These are phyloP conservation scores for Gisinianus flammeolus DNA, from an alignment of 2,888 invertebrate species.

Conservation along the genomic window DNA sequence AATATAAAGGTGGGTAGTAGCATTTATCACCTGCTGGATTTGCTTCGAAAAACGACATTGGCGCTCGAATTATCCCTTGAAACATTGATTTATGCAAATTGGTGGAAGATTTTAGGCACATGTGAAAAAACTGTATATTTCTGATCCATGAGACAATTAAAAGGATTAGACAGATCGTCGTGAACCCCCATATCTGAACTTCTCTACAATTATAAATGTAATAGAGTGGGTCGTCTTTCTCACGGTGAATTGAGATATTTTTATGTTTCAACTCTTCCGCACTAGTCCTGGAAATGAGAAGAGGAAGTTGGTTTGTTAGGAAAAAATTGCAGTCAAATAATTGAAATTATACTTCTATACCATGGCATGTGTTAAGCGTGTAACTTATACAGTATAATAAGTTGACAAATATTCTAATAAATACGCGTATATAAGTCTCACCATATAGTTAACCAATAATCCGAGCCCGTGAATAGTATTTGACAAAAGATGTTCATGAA, in stretches of 20 bases:
- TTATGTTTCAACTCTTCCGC: conserved; percentile 28
- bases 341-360: no score
- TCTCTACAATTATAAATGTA: conserved; percentile 8
- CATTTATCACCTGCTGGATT: conserved; percentile 75
- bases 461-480: conserved; percentile 72
- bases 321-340: no score
- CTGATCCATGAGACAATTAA: conserved; percentile 69
- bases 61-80: conserved; percentile 76
- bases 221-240: conserved; percentile 11
- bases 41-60: conserved; percentile 85
- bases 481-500: conserved; percentile 72
- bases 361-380: no score
- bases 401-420: no score
- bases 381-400: no score
- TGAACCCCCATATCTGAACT: conserved; percentile 60
- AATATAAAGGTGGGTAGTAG: no score
- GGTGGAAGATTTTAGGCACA: conserved; percentile 80
- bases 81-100: conserved; percentile 85
- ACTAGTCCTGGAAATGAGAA: conserved; percentile 19
- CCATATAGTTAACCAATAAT: conserved; percentile 82
- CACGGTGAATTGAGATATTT: background rate
- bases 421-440: conserved; percentile 62
- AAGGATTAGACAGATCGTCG: conserved; percentile 61
- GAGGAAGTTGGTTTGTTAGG: background rate
- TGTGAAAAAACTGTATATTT: conserved; percentile 74